Evolutionary conservation across 2,888 invertebrate genomes (phyloP), one percentile per base, ranked within the genome.

Genomic region (Zele albiditarsus): DNA sequence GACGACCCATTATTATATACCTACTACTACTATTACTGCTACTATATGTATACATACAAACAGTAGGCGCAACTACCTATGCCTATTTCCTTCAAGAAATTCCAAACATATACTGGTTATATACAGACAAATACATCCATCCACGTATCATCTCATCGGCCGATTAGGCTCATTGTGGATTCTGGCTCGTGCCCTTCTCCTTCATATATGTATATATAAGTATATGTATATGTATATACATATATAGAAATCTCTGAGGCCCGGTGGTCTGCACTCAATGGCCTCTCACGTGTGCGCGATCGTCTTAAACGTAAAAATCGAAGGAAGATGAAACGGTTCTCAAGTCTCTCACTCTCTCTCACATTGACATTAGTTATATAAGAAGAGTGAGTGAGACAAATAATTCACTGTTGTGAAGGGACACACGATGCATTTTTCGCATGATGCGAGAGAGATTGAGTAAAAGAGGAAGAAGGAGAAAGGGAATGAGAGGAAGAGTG

Each of bases 91-190:
- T 46, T 66, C 20, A 75, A 71, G 65, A 71, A 75, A 31, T 42
- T 66, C 46, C 70, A 69, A 31, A 67, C 33, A 42, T 12, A 53
- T 20, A 23, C 12, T 38, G n/a, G 2, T 20, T 20, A 53, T 5
- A 46, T n/a, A n/a, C 53, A 53, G 23, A 20, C 53, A 20, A 8
- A 53, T 20, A 53, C 53, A 53, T 38, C 53, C n/a, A 53, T 20
- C 53, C 20, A 62, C 73, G 62, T 74, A 75, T 75, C 66, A 75
- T 71, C 81, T 83, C 78, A 83, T 83, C 83, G 88, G 83, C 82
- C 87, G 87, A 88, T 88, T 87, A 86, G 85, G 82, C 83, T 84
- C 86, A 88, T 88, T 88, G 88, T 83, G 62, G 77, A 75, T 66
- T 74, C 63, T 66, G 66, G 71, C 68, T 75, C 75, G 72, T 72